phyloP scores from a whole-genome alignment of 2,113 vertebrate genomes.

The Pluvialis apricaria region DNA sequence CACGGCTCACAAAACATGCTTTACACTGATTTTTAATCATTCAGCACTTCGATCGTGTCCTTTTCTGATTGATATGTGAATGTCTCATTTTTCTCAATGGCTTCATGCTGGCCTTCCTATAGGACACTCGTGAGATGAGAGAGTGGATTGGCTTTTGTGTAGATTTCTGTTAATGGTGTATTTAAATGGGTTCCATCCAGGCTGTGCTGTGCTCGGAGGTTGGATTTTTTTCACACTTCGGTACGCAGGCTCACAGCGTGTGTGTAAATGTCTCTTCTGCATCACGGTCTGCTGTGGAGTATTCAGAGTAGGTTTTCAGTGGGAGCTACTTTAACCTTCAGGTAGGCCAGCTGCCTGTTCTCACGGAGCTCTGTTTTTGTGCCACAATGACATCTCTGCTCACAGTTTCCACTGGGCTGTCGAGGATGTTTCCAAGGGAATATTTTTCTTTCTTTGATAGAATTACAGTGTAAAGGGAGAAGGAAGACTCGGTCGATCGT shows the following conservation, averaged over 20 bases:
- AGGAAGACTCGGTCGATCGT: neutral
- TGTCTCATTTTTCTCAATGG: conserved; percentile 41
- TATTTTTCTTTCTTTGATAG: neutral
- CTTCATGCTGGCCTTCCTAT: neutral
- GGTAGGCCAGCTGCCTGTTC: conserved; percentile 37
- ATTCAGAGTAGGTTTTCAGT: neutral
- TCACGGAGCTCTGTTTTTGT: neutral
- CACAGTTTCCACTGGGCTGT: neutral
- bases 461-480: neutral
- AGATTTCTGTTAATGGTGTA: neutral
- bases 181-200: neutral
- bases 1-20: neutral
- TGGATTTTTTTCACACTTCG: neutral
- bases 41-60: neutral
- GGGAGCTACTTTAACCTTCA: conserved; percentile 30
- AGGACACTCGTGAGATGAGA: neutral
- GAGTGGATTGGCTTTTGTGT: conserved; percentile 44
- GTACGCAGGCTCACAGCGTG: rapidly evolving
- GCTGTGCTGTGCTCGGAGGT: neutral
- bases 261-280: neutral
- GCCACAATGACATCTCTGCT: neutral
- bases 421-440: neutral
- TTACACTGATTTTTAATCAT: neutral
- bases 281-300: neutral
- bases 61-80: neutral